Evolutionary conservation across 2,113 vertebrate genomes (phyloP), one percentile per base, ranked within the genome.

Genomic region (Scytalopus superciliaris): DNA sequence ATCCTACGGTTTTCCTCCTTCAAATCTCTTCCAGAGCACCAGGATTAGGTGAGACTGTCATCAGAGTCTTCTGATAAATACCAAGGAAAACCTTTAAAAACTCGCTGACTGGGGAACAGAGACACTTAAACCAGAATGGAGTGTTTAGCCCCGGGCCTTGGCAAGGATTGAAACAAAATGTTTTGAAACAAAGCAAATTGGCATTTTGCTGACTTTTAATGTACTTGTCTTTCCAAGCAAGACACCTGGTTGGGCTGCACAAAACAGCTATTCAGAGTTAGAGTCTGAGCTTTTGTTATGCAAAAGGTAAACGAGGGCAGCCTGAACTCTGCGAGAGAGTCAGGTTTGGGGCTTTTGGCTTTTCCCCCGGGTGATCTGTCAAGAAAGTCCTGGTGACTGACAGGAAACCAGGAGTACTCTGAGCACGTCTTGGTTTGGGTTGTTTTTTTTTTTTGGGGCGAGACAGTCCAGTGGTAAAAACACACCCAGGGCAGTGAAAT

Each of bases 161-260:
- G 97, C 98, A 97, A 70, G 19, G 15, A 97, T 94, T 98, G 95
- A 98, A 98, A 98, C 89, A 35, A 95, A 97, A 86, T 82, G 67
- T 97, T 97, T 97, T 95, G 95, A 97, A 98, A 97, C 93, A 95
- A 95, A 97, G 88, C 92, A 96, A 97, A 97, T 96, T 97, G 97
- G 96, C 95, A 96, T 97, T 97, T 97, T 90, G 96, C 96, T 98
- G 97, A 97, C 96, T 98, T 96, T 93, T 94, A 93, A 97, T 57
- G 95, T 83, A 78, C 84, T 64, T 33, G 14, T 87, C 94, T 97
- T 87, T 96, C 91, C 89, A 94, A 96, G 86, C 35, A 55, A 97
- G 96, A 97, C 98, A 98, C 98, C 97, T 97, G 97, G 97, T 96
- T 94, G 47, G 42, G 39, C 80, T 77, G 67, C 94, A 97, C 96